A percentile compares a stretch with the other conserved stretches of the same genome.
These are phyloP conservation scores for Petaurus breviceps DNA, from an alignment of 2,113 vertebrate genomes.

Conservation along the genomic window DNA sequence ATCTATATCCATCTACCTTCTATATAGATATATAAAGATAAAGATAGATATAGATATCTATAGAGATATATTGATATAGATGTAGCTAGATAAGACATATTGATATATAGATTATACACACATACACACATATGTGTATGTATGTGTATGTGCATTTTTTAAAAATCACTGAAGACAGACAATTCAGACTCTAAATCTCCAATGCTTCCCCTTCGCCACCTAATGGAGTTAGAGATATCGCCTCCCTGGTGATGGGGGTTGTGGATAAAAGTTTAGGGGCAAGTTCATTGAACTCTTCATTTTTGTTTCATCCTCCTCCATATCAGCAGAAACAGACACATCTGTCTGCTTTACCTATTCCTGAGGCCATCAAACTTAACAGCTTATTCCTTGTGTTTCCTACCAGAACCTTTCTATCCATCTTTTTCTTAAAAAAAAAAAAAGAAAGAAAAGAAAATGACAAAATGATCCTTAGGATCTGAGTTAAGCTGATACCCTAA, in stretches of 20 bases:
- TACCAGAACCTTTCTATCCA: conserved; percentile 4
- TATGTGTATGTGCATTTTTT: too few relatives aligned
- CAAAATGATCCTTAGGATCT: not conserved
- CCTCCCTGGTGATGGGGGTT: not conserved
- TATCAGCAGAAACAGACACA: not conserved
- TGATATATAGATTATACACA: too few relatives aligned
- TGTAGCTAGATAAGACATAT: too few relatives aligned
- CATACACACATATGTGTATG: too few relatives aligned
- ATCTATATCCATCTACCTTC: too few relatives aligned
- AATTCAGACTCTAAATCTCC: not conserved
- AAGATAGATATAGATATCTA: too few relatives aligned
- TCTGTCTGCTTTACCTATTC: conserved; percentile 29
- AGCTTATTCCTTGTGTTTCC: not conserved
- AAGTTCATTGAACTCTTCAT: not conserved
- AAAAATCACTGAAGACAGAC: not conserved
- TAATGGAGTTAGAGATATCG: not conserved
- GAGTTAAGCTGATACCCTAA: not conserved
- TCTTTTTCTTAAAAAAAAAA: not conserved
- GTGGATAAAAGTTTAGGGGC: not conserved
- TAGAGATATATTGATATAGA: too few relatives aligned
- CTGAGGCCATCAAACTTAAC: not conserved
- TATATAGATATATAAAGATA: too few relatives aligned
- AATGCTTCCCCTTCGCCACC: not conserved
- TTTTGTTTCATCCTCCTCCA: not conserved
- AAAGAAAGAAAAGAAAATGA: not conserved